Base-by-base conservation (phyloP, 1,140 invertebrate species). In the Popillia japonica region DNA sequence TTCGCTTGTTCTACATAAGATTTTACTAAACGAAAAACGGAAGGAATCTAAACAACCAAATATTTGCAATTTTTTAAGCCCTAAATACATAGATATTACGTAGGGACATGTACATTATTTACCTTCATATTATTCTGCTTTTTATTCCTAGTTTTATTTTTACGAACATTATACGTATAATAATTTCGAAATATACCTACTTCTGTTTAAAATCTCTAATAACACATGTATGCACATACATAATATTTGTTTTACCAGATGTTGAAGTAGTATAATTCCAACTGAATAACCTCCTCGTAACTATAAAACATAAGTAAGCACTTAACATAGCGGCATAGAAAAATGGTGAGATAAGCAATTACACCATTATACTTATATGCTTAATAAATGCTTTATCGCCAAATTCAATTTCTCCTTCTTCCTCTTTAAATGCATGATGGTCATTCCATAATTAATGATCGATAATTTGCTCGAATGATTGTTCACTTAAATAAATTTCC, bases 261-360 rank as follows among this genome's bases (percentile, higher is more conserved):
- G 48, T 55, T 55, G 17, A 55, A 55, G 11, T 55, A 55, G 48
- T n/a, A 17, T 55, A 55, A 55, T 55, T 55, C 48, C 48, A 17
- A 55, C 17, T n/a, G 11, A 17, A 34, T 34, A 34, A 55, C n/a
- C 48, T n/a, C 6, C 48, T 6, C 17, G 48, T 55, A 55, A 55
- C 48, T 17, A 55, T 55, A 55, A 55, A 55, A 55, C 48, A 55
- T 55, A 55, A 55, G 48, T 17, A 55, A 55, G 48, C 48, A 55
- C 48, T 55, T 55, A 55, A 17, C 48, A 17, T 55, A 17, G 48
- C 48, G 48, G 48, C 14, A 17, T 17, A 17, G 48, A 55, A 55
- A 55, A 55, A 17, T n/a, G 0, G 48, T 17, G 17, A 55, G 48
- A 55, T 55, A 55, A 55, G 48, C 48, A 17, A 55, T 55, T 55